phyloP scores from a whole-genome alignment of 2,113 vertebrate genomes.

The Ceyx cyanopectus region DNA sequence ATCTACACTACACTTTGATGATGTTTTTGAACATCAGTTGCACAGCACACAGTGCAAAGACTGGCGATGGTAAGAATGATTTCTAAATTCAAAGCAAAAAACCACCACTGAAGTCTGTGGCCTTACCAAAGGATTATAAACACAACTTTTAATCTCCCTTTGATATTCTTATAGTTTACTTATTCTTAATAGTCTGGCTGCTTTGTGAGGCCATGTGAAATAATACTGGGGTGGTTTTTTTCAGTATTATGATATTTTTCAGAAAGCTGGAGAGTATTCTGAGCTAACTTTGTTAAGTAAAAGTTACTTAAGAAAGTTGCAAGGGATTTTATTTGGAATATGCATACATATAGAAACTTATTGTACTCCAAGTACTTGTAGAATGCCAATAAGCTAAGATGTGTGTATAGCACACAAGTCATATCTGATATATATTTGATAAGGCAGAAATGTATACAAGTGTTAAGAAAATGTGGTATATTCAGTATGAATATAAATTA shows the following conservation, averaged over 20 bases:
- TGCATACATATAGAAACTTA: background rate
- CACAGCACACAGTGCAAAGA: too few species aligned
- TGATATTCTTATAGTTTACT: background rate
- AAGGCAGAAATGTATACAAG: background rate
- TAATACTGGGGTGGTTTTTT: background rate
- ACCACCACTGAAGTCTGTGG: background rate
- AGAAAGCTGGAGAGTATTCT: background rate
- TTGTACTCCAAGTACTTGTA: background rate
- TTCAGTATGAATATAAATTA: background rate
- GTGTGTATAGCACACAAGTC: background rate
- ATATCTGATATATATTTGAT: background rate
- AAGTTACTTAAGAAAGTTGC: background rate
- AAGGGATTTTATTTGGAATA: background rate
- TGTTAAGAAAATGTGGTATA: background rate
- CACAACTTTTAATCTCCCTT: background rate
- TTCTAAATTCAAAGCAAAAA: too few species aligned
- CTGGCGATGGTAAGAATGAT: too few species aligned
- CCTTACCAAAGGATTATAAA: constrained; percentile 14
- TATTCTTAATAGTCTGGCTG: background rate
- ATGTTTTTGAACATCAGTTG: too few species aligned
- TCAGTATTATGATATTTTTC: background rate
- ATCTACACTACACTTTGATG: too few species aligned
- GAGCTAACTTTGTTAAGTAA: background rate
- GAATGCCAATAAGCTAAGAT: background rate
- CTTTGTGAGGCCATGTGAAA: background rate